Base-by-base conservation (phyloP, 2,888 invertebrate genomes). In the Chrysomela aeneicollis region DNA sequence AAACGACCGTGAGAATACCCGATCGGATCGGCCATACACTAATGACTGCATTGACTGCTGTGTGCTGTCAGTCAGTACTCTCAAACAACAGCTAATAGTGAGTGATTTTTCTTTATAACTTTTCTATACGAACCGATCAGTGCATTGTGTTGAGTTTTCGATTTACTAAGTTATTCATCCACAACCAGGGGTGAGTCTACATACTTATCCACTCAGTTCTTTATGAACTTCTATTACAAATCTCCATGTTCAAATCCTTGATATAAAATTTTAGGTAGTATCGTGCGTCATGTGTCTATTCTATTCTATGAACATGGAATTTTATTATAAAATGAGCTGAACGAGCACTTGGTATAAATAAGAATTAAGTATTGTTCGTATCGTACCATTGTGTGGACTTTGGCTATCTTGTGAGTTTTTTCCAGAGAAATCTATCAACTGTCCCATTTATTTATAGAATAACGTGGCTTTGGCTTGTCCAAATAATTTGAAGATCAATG, bases 71-170 rank as follows among this genome's bases (percentile, higher is more conserved):
- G 71, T 73, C 26, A 35, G 68, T 70, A 64, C 80, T 79, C 82
- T 81, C 83, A 83, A 83, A 84, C 84, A 84, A 84, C 83, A 84
- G 81, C 82, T 26, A 26, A 5, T 83, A 79, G 85, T 84, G 83
- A 85, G 84, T 85, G 82, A 81, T 78, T 79, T 81, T 79, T 81
- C 77, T 70, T 74, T 77, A 47, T 61, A 60, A 51, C 62, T 58
- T 61, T 63, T 63, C 54, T 26, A 18, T 9, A 54, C 54, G n/a
- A 35, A 32, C 26, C 19, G 37, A 37, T 35, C 35, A 35, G 35
- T 61, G 63, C 63, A 53, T 60, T 59, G 52, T 67, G 64, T 69
- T 70, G 63, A 63, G 70, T 66, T 61, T 59, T 47, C 42, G 18
- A 19, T 18, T 59, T 61, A 63, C 37, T 51, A 42, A 57, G 52